Percentiles rank a stretch among this genome's conserved stretches.
Evolutionary conservation across 2,113 vertebrate genomes (phyloP).

Genomic region (Acanthochromis polyacanthus): DNA sequence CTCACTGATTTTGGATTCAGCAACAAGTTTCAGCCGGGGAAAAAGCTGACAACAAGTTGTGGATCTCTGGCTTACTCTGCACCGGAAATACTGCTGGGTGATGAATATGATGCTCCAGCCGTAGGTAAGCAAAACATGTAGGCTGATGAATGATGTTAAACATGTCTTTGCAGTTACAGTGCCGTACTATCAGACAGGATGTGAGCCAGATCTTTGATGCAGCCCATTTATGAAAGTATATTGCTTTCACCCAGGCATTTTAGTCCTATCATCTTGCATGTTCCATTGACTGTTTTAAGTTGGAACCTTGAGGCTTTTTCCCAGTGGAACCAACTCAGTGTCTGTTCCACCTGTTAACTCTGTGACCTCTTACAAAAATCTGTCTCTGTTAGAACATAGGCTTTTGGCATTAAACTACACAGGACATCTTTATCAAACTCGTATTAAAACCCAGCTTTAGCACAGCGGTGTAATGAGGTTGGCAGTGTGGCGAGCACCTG

Average conservation of each 20-base stretch:
- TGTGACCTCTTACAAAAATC: neutral
- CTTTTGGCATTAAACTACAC: slow-evolving; percentile 5
- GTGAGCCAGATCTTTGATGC: slow-evolving; percentile 4
- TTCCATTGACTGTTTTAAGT: neutral
- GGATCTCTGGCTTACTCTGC: slow-evolving; percentile 97
- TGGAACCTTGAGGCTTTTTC: neutral
- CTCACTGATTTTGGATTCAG: slow-evolving; percentile 99
- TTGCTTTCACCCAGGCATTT: neutral
- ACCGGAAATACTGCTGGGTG: slow-evolving; percentile 96
- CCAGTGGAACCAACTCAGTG: neutral
- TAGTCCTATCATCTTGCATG: neutral
- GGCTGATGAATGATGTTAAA: slow-evolving; percentile 28
- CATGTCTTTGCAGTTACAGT: neutral
- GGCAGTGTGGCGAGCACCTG: slow-evolving; percentile 27
- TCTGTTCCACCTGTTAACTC: slow-evolving; percentile 11
- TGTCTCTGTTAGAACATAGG: neutral
- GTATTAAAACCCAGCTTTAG: neutral
- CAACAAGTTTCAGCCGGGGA: slow-evolving; percentile 98
- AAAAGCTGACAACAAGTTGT: slow-evolving; percentile 98
- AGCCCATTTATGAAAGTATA: neutral
- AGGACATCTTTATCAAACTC: slow-evolving; percentile 15
- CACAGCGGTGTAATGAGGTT: slow-evolving; percentile 6
- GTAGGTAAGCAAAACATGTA: slow-evolving; percentile 88
- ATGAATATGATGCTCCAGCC: slow-evolving; percentile 97
- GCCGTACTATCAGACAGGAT: slow-evolving; percentile 10